phyloP scores from a whole-genome alignment of 1,140 invertebrate genomes.

The Euura lappo region DNA sequence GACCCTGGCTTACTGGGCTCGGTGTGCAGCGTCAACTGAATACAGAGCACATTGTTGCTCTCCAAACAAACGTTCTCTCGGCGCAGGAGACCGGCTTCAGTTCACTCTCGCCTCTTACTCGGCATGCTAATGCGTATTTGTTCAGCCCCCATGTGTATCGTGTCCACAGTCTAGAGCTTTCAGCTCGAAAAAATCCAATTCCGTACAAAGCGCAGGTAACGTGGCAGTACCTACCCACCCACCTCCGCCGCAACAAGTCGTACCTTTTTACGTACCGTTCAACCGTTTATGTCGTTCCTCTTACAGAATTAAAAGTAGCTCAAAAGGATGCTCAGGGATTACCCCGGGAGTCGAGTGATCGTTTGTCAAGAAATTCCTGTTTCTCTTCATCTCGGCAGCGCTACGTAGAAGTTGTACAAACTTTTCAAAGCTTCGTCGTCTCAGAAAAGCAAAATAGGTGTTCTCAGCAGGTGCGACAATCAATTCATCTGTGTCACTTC shows the following conservation, averaged over 20 bases:
- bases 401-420: background rate
- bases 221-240: too few relatives aligned
- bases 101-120: background rate
- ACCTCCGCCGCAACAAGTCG: too few relatives aligned
- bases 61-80: background rate
- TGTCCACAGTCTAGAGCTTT: background rate
- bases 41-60: background rate
- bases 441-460: background rate
- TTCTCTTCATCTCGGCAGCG: too few relatives aligned
- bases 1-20: background rate
- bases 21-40: background rate
- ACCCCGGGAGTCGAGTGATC: background rate
- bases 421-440: background rate
- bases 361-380: background rate
- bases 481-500: slow-evolving; percentile 1
- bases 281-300: too few relatives aligned
- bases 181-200: too few relatives aligned
- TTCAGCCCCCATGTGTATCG: background rate
- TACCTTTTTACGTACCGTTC: too few relatives aligned
- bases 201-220: too few relatives aligned
- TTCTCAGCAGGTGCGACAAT: background rate
- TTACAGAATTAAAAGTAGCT: too few relatives aligned
- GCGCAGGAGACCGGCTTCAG: background rate
- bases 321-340: too few relatives aligned
- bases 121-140: background rate